A percentile compares a stretch with the other conserved stretches of the same genome.
phyloP scores from a whole-genome alignment of 2,113 vertebrate species.

The Nothobranchius kuhntae region DNA sequence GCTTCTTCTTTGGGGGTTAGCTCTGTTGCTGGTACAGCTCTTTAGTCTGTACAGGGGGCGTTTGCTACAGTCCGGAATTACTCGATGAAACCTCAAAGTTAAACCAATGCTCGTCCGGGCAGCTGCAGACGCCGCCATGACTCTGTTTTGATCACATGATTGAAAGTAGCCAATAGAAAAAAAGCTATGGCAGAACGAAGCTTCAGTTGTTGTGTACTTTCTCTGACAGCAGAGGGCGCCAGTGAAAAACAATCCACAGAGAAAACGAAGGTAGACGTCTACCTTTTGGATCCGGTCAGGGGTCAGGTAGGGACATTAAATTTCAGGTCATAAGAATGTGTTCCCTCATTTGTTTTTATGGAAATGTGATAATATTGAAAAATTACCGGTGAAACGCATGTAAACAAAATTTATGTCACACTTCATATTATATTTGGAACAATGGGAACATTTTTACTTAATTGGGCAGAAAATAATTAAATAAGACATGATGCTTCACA shows the following conservation, averaged over 20 bases:
- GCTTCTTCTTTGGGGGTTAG: conserved; percentile 11
- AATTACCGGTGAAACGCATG: too few relatives aligned
- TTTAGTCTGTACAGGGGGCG: conserved; percentile 64
- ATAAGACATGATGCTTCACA: too few relatives aligned
- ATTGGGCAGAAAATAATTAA: too few relatives aligned
- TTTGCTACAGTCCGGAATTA: conserved; percentile 58
- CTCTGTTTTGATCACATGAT: conserved; percentile 75
- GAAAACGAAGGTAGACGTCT: too few relatives aligned
- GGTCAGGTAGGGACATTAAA: too few relatives aligned
- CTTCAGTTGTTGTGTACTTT: neutral
- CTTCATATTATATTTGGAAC: too few relatives aligned
- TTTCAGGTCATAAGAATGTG: too few relatives aligned
- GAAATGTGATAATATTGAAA: too few relatives aligned
- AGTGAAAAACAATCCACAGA: neutral
- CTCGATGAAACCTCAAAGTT: conserved; percentile 71
- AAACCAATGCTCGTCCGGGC: conserved; percentile 71
- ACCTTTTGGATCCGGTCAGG: too few relatives aligned
- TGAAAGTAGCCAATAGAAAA: conserved; percentile 49
- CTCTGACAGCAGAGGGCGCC: conserved; percentile 48
- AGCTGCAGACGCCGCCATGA: conserved; percentile 77
- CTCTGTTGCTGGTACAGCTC: conserved; percentile 21
- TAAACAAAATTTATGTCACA: too few relatives aligned
- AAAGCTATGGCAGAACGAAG: fast-evolving
- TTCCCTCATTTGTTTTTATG: too few relatives aligned
- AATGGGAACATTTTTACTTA: too few relatives aligned